Conservation (phyloP, 2,888 invertebrate species). For the Pteria penguin region DNA sequence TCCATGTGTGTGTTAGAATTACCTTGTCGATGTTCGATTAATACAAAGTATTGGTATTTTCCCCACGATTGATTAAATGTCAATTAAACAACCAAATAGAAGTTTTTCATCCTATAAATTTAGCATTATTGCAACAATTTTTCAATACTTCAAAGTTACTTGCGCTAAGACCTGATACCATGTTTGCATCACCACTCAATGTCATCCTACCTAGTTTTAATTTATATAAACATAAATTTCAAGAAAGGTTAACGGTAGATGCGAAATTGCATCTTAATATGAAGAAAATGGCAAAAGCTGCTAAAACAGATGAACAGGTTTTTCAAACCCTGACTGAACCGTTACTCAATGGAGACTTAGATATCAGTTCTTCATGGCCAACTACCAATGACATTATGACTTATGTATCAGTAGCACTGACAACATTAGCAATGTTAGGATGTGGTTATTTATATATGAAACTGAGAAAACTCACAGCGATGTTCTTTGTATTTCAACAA, state of each 20-base stretch:
- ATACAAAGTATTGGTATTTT: background rate
- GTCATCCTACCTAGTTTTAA: constrained; percentile 11
- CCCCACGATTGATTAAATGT: constrained; percentile 16
- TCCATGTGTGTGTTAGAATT: constrained; percentile 26
- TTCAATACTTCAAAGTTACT: constrained; percentile 7
- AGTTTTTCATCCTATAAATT: constrained; percentile 6
- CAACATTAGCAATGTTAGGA: background rate
- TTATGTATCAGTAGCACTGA: constrained; percentile 4
- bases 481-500: constrained; percentile 5
- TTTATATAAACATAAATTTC: constrained; percentile 11
- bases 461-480: constrained; percentile 4
- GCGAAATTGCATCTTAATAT: background rate
- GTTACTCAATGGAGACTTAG: constrained; percentile 2
- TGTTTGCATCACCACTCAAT: background rate
- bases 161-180: constrained; percentile 1
- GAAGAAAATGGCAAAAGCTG: constrained; percentile 24
- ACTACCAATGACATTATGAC: constrained; percentile 13
- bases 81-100: background rate
- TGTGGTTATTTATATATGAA: background rate
- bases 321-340: background rate
- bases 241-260: constrained; percentile 7
- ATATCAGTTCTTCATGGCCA: constrained; percentile 6
- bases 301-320: constrained; percentile 14
- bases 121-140: constrained; percentile 27
- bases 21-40: constrained; percentile 24